Base-by-base conservation (phyloP, 1,140 invertebrate genomes). In the Panagrolaimus sp. region DNA sequence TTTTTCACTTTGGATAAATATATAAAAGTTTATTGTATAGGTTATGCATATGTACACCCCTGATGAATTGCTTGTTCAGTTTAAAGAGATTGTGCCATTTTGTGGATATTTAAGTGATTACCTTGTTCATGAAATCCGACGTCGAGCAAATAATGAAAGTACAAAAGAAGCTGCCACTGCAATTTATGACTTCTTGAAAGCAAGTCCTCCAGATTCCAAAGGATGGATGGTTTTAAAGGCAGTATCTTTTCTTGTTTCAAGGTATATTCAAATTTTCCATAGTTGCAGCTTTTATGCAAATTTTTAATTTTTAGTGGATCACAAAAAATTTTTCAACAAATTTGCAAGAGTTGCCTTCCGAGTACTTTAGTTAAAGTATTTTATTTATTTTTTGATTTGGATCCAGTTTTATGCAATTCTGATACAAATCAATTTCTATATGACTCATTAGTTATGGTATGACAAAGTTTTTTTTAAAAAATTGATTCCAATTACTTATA, bases 311-410 rank as follows among this genome's bases (percentile, higher is more conserved):
- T 69, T 69, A 83, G 80, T 64, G 75, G 71, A 5, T 68, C 69
- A 32, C 73, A 76, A 45, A 67, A 74, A 65, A 71, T 83, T 24
- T 84, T 87, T 46, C 85, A 87, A 76, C 84, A 94, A 45, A 95
- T 98, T 91, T 95, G 94, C 67, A 90, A 91, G 63, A 91, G 91
- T 62, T 90, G 92, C 24, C 90, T 99, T 72, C 95, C 96, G 45
- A 97, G 93, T 69, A 98, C 96, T 43, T 86, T 99, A 78, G 94
- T 98, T 6, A 98, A 98, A 87, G 97, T 95, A 86, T 86, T 98
- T 43, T 99, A 99, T 84, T 85, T 99, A 70, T 98, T 99, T 85
- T 98, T 98, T 85, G 96, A 98, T 86, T 86, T 99, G 58, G 94
- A 95, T 47, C 89, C 90, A 85, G 89, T 92, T 65, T 73, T 72